Conservation (phyloP, 2,888 invertebrate species). For the Megalurothrips usitatus region DNA sequence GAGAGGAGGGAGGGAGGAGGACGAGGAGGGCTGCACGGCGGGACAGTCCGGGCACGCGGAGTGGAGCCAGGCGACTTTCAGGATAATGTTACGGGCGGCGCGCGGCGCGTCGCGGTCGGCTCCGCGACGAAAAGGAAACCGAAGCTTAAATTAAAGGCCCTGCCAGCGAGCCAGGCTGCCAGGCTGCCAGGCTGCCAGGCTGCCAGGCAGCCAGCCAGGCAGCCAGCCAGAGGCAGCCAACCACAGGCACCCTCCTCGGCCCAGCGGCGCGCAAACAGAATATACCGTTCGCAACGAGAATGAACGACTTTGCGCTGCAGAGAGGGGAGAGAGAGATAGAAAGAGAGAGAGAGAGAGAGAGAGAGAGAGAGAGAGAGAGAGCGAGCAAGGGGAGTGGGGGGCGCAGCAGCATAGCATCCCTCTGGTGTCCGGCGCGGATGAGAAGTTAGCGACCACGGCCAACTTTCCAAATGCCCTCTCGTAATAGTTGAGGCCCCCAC, state of each 20-base stretch:
- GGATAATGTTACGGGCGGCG: background rate
- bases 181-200: too few relatives aligned
- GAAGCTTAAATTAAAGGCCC: constrained; percentile 12
- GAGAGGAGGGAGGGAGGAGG: too few relatives aligned
- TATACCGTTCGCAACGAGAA: background rate
- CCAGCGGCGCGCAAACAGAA: background rate
- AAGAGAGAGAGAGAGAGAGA: background rate
- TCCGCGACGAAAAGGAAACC: background rate
- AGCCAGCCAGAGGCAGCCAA: too few relatives aligned
- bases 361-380: background rate
- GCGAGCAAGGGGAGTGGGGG: background rate
- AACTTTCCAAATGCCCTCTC: background rate
- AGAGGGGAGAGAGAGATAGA: background rate
- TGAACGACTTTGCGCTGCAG: background rate
- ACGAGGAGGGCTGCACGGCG: background rate
- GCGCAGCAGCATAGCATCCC: background rate
- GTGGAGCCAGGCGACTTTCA: constrained; percentile 1
- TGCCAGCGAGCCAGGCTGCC: too few relatives aligned
- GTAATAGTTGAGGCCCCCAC: background rate
- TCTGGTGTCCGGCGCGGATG: background rate
- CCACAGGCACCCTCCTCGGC: too few relatives aligned
- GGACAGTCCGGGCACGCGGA: background rate
- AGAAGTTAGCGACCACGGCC: constrained; percentile 7
- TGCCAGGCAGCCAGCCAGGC: too few relatives aligned
- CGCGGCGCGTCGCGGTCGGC: background rate